phyloP scores from a whole-genome alignment of 2,888 invertebrate species.

The Idaea dimidiata region DNA sequence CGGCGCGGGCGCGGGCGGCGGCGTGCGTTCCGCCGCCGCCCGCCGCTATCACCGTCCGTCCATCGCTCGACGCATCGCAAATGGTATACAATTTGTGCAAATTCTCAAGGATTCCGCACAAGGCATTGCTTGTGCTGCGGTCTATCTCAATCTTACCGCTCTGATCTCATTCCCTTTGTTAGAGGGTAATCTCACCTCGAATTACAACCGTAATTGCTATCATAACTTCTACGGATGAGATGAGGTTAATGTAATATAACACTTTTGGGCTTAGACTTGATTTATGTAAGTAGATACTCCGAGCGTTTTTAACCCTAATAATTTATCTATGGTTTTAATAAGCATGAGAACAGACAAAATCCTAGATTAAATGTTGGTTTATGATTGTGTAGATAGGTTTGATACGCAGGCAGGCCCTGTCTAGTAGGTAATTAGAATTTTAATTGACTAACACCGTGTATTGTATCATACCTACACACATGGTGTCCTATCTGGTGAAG shows the following conservation, averaged over 20 bases:
- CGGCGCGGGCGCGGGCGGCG: background rate
- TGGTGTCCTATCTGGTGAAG: background rate
- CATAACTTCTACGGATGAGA: conserved; percentile 34
- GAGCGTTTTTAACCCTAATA: too few relatives aligned
- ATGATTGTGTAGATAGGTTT: background rate
- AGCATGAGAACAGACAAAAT: background rate
- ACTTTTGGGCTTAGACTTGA: background rate
- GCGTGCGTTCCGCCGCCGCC: too few relatives aligned
- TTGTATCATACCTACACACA: background rate
- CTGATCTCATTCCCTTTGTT: conserved; percentile 59
- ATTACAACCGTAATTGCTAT: conserved; percentile 43
- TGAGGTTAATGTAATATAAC: conserved; percentile 32
- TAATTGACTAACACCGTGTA: background rate
- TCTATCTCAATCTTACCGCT: conserved; percentile 29
- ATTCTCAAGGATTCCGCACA: conserved; percentile 50
- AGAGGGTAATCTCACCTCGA: conserved; percentile 45
- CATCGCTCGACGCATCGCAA: conserved; percentile 7
- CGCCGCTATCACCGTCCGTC: background rate
- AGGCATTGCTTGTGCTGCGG: conserved; percentile 47
- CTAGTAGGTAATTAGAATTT: background rate
- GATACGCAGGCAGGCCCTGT: too few relatives aligned
- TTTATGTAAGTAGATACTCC: background rate
- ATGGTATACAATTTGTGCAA: conserved; percentile 23
- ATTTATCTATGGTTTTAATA: too few relatives aligned
- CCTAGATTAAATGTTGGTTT: background rate